Evolutionary conservation across 2,888 invertebrate species (phyloP).

Genomic region (Amiota mariae): DNA sequence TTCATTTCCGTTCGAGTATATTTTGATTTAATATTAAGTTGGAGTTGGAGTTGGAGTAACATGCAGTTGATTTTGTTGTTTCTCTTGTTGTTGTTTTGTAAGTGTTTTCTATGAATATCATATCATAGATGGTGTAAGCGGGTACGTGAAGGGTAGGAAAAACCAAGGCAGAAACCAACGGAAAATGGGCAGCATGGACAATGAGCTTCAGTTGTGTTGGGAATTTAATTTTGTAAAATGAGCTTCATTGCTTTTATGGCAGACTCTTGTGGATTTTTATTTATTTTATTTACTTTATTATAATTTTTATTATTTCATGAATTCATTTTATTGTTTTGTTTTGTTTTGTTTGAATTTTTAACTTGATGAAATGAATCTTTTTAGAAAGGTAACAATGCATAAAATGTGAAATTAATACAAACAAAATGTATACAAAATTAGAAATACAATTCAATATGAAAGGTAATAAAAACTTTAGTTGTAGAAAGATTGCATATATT

Average conservation of each 20-base stretch:
- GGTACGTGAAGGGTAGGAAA: neutral
- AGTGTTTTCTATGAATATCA: neutral
- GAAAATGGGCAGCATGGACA: neutral
- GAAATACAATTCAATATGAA: neutral
- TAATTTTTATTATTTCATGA: neutral
- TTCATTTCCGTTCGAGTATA: constrained; percentile 52
- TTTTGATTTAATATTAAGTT: constrained; percentile 13
- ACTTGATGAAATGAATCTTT: neutral
- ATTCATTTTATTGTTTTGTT: neutral
- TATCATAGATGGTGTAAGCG: neutral
- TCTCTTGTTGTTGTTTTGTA: neutral
- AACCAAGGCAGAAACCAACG: too few relatives aligned
- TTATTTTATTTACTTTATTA: constrained; percentile 7
- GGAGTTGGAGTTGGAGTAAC: neutral
- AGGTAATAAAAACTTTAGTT: neutral
- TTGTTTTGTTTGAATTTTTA: neutral
- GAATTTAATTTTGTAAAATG: constrained; percentile 24
- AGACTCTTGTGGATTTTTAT: neutral
- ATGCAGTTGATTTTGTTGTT: neutral
- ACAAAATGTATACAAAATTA: neutral
- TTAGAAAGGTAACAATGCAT: neutral
- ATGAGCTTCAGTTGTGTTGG: constrained; percentile 9
- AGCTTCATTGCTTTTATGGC: constrained; percentile 14
- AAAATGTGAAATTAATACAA: constrained; percentile 24
- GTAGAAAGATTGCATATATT: neutral